Conservation (phyloP, 2,888 invertebrate genomes). For the Sminthurinus aureus region DNA sequence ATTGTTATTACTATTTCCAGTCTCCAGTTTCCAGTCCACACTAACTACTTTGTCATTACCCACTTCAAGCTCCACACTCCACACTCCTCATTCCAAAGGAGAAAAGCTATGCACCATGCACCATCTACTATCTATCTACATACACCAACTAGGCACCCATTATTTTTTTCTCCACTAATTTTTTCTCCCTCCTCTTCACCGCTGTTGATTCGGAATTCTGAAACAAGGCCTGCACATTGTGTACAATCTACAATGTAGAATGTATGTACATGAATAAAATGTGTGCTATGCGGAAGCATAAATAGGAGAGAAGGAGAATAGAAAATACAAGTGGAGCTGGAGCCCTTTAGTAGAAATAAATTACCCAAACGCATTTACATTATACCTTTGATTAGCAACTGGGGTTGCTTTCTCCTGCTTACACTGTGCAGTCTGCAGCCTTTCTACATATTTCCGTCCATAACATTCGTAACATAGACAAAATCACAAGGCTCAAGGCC, state of each 20-base stretch:
- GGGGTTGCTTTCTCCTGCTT: not conserved
- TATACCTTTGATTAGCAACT: slow-evolving; percentile 30
- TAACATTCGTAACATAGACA: not conserved
- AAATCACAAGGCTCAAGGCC: not conserved
- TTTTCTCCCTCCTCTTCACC: slow-evolving; percentile 4
- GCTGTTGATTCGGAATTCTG: slow-evolving; percentile 4
- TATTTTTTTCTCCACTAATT: slow-evolving; percentile 13
- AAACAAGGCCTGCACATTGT: not conserved
- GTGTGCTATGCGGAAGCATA: not conserved
- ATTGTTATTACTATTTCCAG: slow-evolving; percentile 43
- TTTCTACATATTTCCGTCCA: not conserved
- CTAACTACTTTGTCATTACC: not conserved
- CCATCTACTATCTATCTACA: not conserved
- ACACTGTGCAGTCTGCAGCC: not conserved
- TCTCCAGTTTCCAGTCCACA: slow-evolving; percentile 14
- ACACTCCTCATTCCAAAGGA: not conserved
- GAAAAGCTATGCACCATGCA: too few relatives aligned
- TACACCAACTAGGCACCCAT: not conserved
- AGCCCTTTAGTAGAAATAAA: slow-evolving; percentile 35
- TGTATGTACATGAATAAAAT: not conserved
- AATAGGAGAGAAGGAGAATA: not conserved
- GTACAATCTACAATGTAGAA: not conserved
- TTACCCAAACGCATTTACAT: slow-evolving; percentile 27
- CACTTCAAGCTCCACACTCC: slow-evolving; percentile 2
- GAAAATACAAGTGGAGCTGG: not conserved